These are phyloP conservation scores for Drosophila yakuba DNA, from an alignment of 1,140 invertebrate genomes.

Conservation along the genomic window DNA sequence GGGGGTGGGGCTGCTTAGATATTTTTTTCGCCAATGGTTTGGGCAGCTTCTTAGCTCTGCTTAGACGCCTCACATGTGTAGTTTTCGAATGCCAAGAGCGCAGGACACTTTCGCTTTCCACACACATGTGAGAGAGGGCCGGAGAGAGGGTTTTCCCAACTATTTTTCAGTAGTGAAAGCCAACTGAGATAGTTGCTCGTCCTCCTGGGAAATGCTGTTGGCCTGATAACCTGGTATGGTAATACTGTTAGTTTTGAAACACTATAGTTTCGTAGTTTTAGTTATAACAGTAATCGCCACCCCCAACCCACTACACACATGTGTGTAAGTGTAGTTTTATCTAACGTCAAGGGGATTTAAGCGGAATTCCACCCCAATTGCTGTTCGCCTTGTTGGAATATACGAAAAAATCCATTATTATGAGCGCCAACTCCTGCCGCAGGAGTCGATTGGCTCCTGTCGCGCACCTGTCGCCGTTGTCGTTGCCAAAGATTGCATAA, in stretches of 20 bases:
- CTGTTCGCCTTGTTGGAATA: slow-evolving; percentile 81
- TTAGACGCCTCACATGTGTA: slow-evolving; percentile 77
- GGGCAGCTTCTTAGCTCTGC: slow-evolving; percentile 56
- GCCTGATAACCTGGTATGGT: slow-evolving; percentile 81
- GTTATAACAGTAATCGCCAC: slow-evolving; percentile 67
- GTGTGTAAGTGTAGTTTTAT: slow-evolving; percentile 26
- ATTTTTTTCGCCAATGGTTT: slow-evolving; percentile 11
- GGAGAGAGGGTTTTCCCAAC: slow-evolving; percentile 36
- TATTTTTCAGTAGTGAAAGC: slow-evolving; percentile 53
- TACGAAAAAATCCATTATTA: slow-evolving; percentile 83
- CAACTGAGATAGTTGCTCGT: slow-evolving; percentile 71
- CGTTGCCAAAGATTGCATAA: slow-evolving; percentile 82
- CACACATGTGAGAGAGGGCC: slow-evolving; percentile 14
- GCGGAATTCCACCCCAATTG: slow-evolving; percentile 51
- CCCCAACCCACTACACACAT: neutral
- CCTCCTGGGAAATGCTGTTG: slow-evolving; percentile 50
- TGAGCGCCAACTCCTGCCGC: slow-evolving; percentile 75
- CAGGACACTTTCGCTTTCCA: slow-evolving; percentile 73
- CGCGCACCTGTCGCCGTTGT: slow-evolving; percentile 70
- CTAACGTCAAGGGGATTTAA: slow-evolving; percentile 32
- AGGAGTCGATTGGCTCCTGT: slow-evolving; percentile 34
- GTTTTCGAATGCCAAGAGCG: slow-evolving; percentile 76
- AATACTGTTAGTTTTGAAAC: slow-evolving; percentile 85
- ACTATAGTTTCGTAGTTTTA: slow-evolving; percentile 81
- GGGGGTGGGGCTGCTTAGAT: slow-evolving; percentile 17